Evolutionary conservation across 1,140 invertebrate species (phyloP), one percentile per base, ranked within the genome.

Genomic region (Drosophila melanogaster): DNA sequence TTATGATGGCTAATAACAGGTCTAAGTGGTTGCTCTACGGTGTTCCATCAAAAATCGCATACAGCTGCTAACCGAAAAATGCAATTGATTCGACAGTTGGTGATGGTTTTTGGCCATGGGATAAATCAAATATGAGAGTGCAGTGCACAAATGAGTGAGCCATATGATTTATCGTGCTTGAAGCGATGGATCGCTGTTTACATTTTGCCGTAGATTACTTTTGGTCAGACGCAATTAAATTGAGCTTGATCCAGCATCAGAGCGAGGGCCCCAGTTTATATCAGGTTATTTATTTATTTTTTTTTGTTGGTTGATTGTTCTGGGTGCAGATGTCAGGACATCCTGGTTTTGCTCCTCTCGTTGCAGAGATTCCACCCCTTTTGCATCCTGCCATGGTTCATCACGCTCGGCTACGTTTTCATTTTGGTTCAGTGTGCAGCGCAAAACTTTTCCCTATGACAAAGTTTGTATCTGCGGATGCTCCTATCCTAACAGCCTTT

Each of bases 201-300:
- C 57, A 74, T 78, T 78, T 67, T 57, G 56, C 55, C 55, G 54
- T 65, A 55, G 57, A 61, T 72, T 56, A 66, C 56, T 84, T 75
- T 58, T 41, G 72, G 53, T 65, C 47, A 79, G 61, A 83, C 67
- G 81, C 80, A 84, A 83, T 83, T 83, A 79, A 79, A 71, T 84
- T 49, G 43, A 57, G 77, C 53, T 83, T 76, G 64, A 26, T 67
- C 43, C 44, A 40, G 47, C 22, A 57, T 51, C 54, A 43, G 26
- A 26, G 70, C 37, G 44, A 24, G 43, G 54, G 46, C 70, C 49
- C 62, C 10, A 44, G 53, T 70, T 79, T 58, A 22, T 22, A 22
- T 22, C 19, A 3, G 19, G 19, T 22, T 22, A 22, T 22, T n/a
- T n/a, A 44, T 65, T 58, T 14, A 24, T 41, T 14, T 60, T 61